Conservation (phyloP, 2,113 vertebrate genomes). For the Pheucticus melanocephalus region DNA sequence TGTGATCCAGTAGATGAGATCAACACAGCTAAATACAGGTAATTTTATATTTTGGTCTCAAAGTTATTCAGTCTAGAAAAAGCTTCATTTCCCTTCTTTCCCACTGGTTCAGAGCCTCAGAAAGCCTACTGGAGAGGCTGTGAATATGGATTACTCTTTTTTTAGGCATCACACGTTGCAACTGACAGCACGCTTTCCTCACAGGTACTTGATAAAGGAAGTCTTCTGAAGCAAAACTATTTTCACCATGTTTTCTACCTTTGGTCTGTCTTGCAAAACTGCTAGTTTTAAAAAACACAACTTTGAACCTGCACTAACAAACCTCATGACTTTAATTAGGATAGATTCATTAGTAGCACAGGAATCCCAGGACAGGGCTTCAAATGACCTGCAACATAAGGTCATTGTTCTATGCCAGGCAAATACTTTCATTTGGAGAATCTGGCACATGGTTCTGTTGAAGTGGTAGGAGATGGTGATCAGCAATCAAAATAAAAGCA, state of each 20-base stretch:
- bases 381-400: not conserved
- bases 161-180: not conserved
- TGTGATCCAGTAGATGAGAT: not conserved
- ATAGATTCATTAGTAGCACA: not conserved
- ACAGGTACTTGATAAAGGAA: not conserved
- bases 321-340: not conserved
- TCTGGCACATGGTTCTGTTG: not conserved
- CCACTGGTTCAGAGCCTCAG: not conserved
- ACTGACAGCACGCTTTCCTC: not conserved
- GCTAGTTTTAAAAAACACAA: not conserved
- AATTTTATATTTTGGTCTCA: not conserved
- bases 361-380: not conserved
- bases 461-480: not conserved
- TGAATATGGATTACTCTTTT: not conserved
- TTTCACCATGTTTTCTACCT: not conserved
- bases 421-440: not conserved
- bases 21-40: not conserved
- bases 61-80: not conserved
- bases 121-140: not conserved
- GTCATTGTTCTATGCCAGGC: not conserved
- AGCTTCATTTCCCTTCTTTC: not conserved
- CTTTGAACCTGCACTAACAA: not conserved
- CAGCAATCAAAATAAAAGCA: not conserved
- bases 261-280: not conserved
- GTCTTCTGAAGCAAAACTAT: not conserved